Base-by-base conservation (phyloP, 1,140 invertebrate genomes). In the Drosophila lacteicornis region DNA sequence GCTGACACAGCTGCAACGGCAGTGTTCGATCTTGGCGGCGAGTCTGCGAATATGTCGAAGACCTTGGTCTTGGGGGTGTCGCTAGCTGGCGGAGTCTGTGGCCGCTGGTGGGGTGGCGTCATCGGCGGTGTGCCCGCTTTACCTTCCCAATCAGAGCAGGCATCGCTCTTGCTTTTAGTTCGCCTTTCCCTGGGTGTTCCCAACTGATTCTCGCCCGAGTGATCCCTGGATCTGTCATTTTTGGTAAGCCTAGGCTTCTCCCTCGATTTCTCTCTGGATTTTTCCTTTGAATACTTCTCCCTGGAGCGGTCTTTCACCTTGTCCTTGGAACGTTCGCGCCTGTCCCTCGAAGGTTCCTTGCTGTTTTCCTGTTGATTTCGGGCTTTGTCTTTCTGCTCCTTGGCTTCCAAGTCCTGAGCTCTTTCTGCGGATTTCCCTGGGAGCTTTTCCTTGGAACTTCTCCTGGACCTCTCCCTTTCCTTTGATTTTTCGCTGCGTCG, bases 31-130 rank as follows among this genome's bases (percentile, higher is more conserved):
- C 86, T 82, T 83, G 90, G 90, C 46, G 90, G 90, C 13, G 90
- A 91, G 36, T 91, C 90, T 40, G 90, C 90, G 19, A 91, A 91
- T 62, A 91, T 91, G 60, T 91, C 90, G 40, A 69, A 83, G 0
- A 50, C 45, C 56, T 79, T 76, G 17, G 56, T 22, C 19, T 71
- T 75, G 15, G 47, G 9, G 5, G 57, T 19, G 27, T 80, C 68
- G 1, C 17, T 49, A 4, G 46, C 19, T 13, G 25, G 36, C 19
- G 50, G 46, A 19, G 40, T 36, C 15, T 46, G 22, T 4, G 15
- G 19, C 8, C 53, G 53, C 53, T 55, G 33, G 1, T 43, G 71
- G 0, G 69, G 57, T 11, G 69, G 57, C 36, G 69, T 51, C 47
- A 27, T 43, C 12, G 33, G n/a, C 3, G 42, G 57, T 30, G 22